Evolutionary conservation across 2,797 vertebrate species (phyloP).

Genomic region (Oreochromis grahami): DNA sequence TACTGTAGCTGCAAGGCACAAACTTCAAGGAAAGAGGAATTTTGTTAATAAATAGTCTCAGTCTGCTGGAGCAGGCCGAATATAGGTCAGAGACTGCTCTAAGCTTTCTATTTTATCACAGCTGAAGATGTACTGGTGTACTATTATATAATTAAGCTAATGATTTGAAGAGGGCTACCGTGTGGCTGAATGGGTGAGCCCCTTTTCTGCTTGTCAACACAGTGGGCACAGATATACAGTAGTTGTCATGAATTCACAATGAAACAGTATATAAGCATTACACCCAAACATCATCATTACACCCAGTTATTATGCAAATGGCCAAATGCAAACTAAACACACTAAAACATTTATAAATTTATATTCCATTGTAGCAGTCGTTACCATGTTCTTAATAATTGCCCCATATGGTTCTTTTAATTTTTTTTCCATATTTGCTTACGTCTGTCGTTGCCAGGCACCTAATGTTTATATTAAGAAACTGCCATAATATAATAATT

Average conservation of each 20-base stretch:
- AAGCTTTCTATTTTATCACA: conserved; percentile 25
- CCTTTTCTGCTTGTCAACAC: background rate
- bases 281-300: background rate
- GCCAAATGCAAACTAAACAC: no score
- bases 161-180: background rate
- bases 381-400: background rate
- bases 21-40: conserved; percentile 35
- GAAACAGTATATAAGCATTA: background rate
- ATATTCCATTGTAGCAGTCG: background rate
- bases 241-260: background rate
- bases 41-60: conserved; percentile 11
- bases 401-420: no score
- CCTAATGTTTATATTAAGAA: background rate
- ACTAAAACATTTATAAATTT: no score
- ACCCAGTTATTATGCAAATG: no score
- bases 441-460: background rate
- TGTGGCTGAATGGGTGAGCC: background rate
- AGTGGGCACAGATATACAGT: background rate
- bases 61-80: conserved; percentile 25
- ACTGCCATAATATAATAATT: background rate
- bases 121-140: conserved; percentile 12
- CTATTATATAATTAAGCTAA: background rate
- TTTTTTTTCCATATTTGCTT: no score
- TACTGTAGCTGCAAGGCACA: conserved; percentile 21
- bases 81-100: conserved; percentile 54